A percentile compares a stretch with the other conserved stretches of the same genome.
Conservation (phyloP, 1,140 invertebrate genomes). For the Drosophila orosa region DNA sequence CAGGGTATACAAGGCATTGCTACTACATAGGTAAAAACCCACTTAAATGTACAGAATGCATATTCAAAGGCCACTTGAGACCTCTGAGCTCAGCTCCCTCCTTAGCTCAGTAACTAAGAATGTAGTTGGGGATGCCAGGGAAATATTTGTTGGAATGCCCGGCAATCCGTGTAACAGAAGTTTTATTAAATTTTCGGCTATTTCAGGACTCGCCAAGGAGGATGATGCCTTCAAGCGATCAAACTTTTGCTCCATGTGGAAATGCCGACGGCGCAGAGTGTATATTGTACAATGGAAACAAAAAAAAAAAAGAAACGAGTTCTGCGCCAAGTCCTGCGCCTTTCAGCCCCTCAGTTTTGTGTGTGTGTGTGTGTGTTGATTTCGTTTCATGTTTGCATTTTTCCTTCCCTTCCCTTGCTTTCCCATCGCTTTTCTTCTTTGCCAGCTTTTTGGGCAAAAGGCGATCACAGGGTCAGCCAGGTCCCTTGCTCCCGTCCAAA, state of each 20-base stretch:
- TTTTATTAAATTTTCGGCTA: slow-evolving; percentile 16
- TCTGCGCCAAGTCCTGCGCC: neutral
- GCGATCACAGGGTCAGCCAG: slow-evolving; percentile 25
- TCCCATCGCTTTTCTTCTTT: slow-evolving; percentile 14
- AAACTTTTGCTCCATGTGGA: slow-evolving; percentile 21
- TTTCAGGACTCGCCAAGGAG: slow-evolving; percentile 3
- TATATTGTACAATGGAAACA: neutral
- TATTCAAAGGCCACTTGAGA: slow-evolving; percentile 12
- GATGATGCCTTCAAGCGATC: neutral
- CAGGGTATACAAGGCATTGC: neutral
- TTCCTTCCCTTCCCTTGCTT: too few species aligned
- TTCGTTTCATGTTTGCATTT: slow-evolving; percentile 63
- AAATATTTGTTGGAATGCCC: neutral
- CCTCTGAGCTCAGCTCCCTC: neutral
- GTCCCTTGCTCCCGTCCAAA: slow-evolving; percentile 40
- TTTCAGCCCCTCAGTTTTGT: slow-evolving; percentile 4
- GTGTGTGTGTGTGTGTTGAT: slow-evolving; percentile 51
- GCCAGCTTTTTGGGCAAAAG: slow-evolving; percentile 12
- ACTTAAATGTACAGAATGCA: neutral
- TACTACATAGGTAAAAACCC: neutral
- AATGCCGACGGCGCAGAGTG: slow-evolving; percentile 4
- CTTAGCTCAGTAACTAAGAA: neutral
- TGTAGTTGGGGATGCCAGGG: neutral
- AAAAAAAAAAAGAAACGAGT: slow-evolving; percentile 12
- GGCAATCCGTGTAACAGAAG: neutral